Base-by-base conservation (phyloP, 2,888 invertebrate genomes). In the Meteorus cinctellus region DNA sequence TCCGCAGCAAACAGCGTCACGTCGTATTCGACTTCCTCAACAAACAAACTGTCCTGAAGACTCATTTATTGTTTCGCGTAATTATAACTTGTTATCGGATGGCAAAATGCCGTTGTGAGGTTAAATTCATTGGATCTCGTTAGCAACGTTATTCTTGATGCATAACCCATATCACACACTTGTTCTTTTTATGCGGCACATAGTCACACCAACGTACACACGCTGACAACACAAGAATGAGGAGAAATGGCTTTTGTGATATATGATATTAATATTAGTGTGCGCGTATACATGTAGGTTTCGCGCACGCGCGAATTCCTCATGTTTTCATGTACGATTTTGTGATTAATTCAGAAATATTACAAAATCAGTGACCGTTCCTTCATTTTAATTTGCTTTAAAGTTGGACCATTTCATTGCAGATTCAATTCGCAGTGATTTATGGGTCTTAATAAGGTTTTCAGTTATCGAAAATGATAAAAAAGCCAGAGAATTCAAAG, bases 1-100 rank as follows among this genome's bases (percentile, higher is more conserved):
- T 83, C 82, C 77, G 83, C 84, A 59, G 84, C 78, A 81, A 89
- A 89, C 60, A 83, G 74, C 74, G 80, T 83, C 81, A 89, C 80
- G 82, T 89, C 89, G 82, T 86, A 82, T 84, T 87, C 88, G 82
- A 86, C 88, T 82, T 89, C 86, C 74, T 88, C 89, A 74, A 82
- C 76, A 79, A 89, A 89, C 31, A 88, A 80, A 78, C 82, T 85
- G 78, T 88, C 87, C 72, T 86, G 87, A 59, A 89, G 82, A 85
- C 83, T 89, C 89, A 89, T 88, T 84, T 86, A 86, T 84, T 74
- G 62, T 27, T 12, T 51, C 69, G 16, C 71, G 29, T 65, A 1
- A 65, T 55, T 77, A 4, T 55, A 19, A 55, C 31, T 19, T 65
- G 12, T 4, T 59, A 67, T 62, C 59, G 48, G 8, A 41, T 41